Evolutionary conservation across 1,140 invertebrate genomes (phyloP).

Genomic region (Diabrotica virgifera): DNA sequence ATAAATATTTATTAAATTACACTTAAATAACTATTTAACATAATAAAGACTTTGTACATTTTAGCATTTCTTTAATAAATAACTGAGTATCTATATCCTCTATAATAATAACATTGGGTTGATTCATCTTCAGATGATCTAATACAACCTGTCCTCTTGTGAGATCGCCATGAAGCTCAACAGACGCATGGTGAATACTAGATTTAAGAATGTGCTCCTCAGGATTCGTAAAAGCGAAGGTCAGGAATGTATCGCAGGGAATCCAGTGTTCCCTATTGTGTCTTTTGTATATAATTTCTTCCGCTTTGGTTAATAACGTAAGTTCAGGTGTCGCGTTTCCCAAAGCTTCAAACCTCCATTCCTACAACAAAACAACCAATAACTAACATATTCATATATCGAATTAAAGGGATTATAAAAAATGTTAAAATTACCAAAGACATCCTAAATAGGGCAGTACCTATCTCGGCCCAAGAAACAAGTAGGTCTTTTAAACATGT

Average conservation of each 20-base stretch:
- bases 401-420: no score
- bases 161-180: slow-evolving; percentile 56
- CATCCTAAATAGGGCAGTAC: no score
- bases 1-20: no score
- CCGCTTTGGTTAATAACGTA: slow-evolving; percentile 55
- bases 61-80: slow-evolving; percentile 45
- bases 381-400: no score
- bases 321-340: slow-evolving; percentile 49
- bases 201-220: slow-evolving; percentile 35
- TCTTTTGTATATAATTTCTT: slow-evolving; percentile 47
- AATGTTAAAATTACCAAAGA: no score
- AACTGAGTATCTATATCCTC: slow-evolving; percentile 52
- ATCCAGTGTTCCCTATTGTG: slow-evolving; percentile 46
- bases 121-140: slow-evolving; percentile 53
- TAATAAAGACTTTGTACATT: background rate
- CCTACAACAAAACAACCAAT: slow-evolving; percentile 46
- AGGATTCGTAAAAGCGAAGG: slow-evolving; percentile 53
- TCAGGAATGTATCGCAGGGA: slow-evolving; percentile 58
- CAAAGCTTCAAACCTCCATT: slow-evolving; percentile 56
- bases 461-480: no score
- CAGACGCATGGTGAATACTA: slow-evolving; percentile 51
- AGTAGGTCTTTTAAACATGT: no score
- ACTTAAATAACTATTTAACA: no score
- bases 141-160: slow-evolving; percentile 62
- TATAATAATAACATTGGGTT: slow-evolving; percentile 56